phyloP scores from a whole-genome alignment of 1,140 invertebrate genomes.

The Epicauta chinensis region DNA sequence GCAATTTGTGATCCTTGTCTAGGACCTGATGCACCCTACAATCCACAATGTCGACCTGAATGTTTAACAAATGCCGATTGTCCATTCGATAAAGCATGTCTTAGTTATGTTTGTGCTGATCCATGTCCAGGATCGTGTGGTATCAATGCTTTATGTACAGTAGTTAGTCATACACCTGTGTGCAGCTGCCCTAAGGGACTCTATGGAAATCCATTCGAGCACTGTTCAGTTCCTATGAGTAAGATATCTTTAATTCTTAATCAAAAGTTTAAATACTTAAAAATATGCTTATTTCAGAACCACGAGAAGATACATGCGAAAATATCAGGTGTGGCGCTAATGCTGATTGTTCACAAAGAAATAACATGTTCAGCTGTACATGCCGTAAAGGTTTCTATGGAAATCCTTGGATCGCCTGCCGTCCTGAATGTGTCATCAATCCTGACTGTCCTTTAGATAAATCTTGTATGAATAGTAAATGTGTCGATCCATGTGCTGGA shows the following conservation, averaged over 20 bases:
- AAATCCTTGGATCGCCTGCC: conserved; percentile 66
- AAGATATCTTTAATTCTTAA: conserved; percentile 25
- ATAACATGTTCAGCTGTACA: conserved; percentile 53
- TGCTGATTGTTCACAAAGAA: conserved; percentile 58
- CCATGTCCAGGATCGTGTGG: conserved; percentile 80
- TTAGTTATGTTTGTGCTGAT: conserved; percentile 67
- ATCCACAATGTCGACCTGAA: conserved; percentile 68
- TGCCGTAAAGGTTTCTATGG: conserved; percentile 63
- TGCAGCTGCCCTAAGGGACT: conserved; percentile 67
- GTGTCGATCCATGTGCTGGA: conserved; percentile 67
- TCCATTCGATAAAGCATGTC: conserved; percentile 67
- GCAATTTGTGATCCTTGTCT: conserved; percentile 74
- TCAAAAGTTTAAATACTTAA: neutral
- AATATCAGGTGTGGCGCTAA: conserved; percentile 64
- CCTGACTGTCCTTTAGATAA: conserved; percentile 62
- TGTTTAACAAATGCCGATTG: conserved; percentile 73
- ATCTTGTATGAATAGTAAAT: conserved; percentile 74
- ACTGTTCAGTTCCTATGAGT: conserved; percentile 55
- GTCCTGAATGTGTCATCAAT: conserved; percentile 73
- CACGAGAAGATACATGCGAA: conserved; percentile 58
- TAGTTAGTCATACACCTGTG: conserved; percentile 68
- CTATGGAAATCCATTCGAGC: conserved; percentile 75
- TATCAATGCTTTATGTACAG: conserved; percentile 67
- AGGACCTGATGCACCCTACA: conserved; percentile 57
- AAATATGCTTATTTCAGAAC: conserved; percentile 25